These are phyloP conservation scores for Rallus limicola DNA, from an alignment of 2,113 vertebrate species.

Conservation along the genomic window DNA sequence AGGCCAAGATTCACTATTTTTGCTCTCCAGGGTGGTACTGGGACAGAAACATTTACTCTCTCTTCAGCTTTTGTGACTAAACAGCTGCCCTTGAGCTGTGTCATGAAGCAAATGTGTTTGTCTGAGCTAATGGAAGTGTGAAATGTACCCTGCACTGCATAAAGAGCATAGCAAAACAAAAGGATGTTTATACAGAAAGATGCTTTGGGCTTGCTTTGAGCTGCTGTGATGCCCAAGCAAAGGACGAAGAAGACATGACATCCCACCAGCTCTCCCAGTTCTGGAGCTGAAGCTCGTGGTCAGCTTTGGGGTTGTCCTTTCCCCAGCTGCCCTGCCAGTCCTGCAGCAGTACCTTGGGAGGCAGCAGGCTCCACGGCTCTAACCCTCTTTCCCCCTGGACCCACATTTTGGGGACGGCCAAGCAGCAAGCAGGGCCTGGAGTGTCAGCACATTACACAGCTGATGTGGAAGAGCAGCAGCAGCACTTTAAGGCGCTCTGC, in stretches of 20 bases:
- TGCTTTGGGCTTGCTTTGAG: background rate
- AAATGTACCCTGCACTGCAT: background rate
- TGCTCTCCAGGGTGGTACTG: background rate
- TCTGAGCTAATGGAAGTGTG: background rate
- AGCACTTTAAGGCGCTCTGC: background rate
- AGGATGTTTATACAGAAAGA: background rate
- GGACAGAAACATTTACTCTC: background rate
- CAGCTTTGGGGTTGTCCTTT: background rate
- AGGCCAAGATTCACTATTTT: background rate
- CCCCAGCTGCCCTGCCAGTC: background rate
- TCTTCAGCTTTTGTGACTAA: background rate
- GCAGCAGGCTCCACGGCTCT: background rate
- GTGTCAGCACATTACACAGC: background rate
- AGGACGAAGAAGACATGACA: background rate
- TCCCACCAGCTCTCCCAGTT: background rate
- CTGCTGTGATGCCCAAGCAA: background rate
- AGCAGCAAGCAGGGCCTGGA: background rate
- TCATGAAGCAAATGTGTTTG: background rate
- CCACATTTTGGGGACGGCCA: background rate
- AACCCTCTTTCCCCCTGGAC: background rate
- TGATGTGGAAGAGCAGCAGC: background rate
- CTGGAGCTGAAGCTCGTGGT: background rate
- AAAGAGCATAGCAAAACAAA: background rate
- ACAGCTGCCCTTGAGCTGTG: background rate
- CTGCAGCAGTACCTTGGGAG: background rate